Evolutionary conservation across 2,797 vertebrate species (phyloP).

Genomic region (Graptemys geographica): DNA sequence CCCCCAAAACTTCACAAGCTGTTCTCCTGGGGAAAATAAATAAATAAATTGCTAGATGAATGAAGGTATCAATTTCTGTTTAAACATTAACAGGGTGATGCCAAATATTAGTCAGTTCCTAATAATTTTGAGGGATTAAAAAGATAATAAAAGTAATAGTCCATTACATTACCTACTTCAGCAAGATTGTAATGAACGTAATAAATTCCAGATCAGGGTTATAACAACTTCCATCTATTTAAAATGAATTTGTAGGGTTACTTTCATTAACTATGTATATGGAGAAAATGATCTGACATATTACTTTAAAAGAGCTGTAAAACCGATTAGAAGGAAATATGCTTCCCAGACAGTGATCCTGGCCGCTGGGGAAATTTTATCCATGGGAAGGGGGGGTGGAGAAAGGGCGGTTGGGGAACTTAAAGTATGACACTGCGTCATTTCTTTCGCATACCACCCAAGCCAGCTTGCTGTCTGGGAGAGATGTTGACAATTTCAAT

Average conservation of each 20-base stretch:
- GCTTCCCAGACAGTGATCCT: conserved; percentile 80
- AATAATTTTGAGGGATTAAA: conserved; percentile 90
- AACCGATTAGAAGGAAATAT: conserved; percentile 88
- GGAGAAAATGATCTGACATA: conserved; percentile 88
- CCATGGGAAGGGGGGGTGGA: conserved; percentile 31
- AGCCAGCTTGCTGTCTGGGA: not conserved
- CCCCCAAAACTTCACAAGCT: conserved; percentile 51
- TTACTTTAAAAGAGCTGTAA: conserved; percentile 89
- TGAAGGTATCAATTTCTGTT: conserved; percentile 87
- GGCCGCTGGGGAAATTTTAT: conserved; percentile 73
- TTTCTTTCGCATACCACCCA: not conserved
- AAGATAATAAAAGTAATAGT: conserved; percentile 91
- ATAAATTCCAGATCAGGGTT: conserved; percentile 90
- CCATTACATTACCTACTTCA: conserved; percentile 91
- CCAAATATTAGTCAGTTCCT: conserved; percentile 89
- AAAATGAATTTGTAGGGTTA: conserved; percentile 91
- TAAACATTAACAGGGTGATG: conserved; percentile 87
- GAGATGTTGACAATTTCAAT: not conserved
- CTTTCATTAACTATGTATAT: conserved; percentile 90
- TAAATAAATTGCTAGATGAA: conserved; percentile 81
- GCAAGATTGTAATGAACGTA: conserved; percentile 89
- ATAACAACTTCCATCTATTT: conserved; percentile 90
- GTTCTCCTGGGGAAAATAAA: conserved; percentile 50
- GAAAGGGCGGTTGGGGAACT: conserved; percentile 17
- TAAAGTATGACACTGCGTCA: conserved; percentile 7